These are phyloP conservation scores for Basileuterus tristriatus DNA, from an alignment of 2,797 vertebrate species.

Conservation along the genomic window DNA sequence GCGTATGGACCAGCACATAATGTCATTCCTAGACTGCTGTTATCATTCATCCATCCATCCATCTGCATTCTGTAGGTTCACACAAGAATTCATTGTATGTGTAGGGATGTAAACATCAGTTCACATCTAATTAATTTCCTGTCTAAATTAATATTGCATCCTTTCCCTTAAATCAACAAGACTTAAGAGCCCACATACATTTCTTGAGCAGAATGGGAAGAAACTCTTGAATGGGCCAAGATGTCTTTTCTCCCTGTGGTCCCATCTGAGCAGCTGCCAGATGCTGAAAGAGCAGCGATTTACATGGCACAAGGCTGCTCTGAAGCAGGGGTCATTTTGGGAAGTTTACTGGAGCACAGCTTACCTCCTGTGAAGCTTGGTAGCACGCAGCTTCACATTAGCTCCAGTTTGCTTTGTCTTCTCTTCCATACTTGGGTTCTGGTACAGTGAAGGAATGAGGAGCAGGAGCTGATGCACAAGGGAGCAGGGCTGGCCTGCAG, in stretches of 20 bases:
- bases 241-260: background rate
- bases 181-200: background rate
- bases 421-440: background rate
- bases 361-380: background rate
- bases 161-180: conserved; percentile 31
- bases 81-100: background rate
- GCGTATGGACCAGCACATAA: conserved; percentile 15
- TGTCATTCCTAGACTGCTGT: conserved; percentile 40
- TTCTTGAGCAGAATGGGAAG: background rate
- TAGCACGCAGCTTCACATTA: background rate
- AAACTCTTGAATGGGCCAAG: background rate
- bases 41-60: conserved; percentile 14
- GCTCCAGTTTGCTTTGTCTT: background rate
- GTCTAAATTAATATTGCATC: conserved; percentile 52
- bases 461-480: background rate
- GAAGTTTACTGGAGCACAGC: background rate
- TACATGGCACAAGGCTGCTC: background rate
- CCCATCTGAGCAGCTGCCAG: background rate
- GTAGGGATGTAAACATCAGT: conserved; percentile 33
- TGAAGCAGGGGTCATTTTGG: background rate
- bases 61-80: conserved; percentile 16
- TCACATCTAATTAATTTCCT: conserved; percentile 50
- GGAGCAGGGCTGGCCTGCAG: background rate
- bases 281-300: background rate
- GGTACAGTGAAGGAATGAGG: background rate